These are phyloP conservation scores for Bombus superbus DNA, from an alignment of 1,140 invertebrate species.

Conservation along the genomic window DNA sequence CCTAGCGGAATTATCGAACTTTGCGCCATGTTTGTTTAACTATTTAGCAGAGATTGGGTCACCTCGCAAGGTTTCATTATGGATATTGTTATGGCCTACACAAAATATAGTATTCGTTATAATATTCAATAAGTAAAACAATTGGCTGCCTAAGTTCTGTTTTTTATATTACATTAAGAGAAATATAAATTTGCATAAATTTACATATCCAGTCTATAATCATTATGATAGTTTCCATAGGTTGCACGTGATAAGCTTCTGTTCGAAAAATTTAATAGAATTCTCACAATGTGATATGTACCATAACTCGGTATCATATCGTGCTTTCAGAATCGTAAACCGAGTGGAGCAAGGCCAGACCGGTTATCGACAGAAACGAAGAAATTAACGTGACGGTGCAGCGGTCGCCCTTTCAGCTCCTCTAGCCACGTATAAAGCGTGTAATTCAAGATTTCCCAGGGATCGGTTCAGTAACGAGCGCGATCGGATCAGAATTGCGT, in stretches of 20 bases:
- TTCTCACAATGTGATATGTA: too few relatives aligned
- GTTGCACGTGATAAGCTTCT: too few relatives aligned
- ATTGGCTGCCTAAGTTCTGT: too few relatives aligned
- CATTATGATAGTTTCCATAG: too few relatives aligned
- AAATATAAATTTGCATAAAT: too few relatives aligned
- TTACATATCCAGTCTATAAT: too few relatives aligned
- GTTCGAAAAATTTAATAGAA: too few relatives aligned
- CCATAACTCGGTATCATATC: neutral
- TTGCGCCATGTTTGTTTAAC: neutral
- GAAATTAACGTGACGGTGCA: conserved; percentile 48
- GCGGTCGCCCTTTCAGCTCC: conserved; percentile 54
- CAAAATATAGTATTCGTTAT: too few relatives aligned
- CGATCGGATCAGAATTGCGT: conserved; percentile 71
- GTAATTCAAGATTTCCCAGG: conserved; percentile 70
- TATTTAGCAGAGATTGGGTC: neutral
- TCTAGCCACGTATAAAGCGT: conserved; percentile 56
- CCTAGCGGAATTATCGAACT: neutral
- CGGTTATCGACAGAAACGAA: neutral
- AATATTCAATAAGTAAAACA: too few relatives aligned
- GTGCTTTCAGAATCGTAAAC: neutral
- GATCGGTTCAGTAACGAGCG: conserved; percentile 50
- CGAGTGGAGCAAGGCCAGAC: conserved; percentile 43
- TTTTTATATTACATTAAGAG: too few relatives aligned
- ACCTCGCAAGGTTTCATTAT: neutral
- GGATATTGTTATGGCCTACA: neutral